A percentile compares a stretch with the other conserved stretches of the same genome.
These are phyloP conservation scores for Liasis olivaceus DNA, from an alignment of 2,797 vertebrate genomes.

Conservation along the genomic window DNA sequence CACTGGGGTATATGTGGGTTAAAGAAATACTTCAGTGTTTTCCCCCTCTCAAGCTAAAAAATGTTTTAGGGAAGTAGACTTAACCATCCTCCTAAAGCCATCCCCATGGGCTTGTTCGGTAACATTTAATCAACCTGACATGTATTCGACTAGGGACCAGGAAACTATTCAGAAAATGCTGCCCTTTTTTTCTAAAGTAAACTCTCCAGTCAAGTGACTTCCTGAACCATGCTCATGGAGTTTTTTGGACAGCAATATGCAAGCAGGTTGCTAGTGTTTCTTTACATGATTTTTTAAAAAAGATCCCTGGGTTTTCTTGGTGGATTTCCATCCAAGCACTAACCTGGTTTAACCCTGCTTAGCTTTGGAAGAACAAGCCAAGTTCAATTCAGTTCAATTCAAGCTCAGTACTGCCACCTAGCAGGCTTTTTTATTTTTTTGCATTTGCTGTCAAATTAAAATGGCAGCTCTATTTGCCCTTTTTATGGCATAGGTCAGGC, in stretches of 20 bases:
- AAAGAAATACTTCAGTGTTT: too few relatives aligned
- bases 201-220: neutral
- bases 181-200: neutral
- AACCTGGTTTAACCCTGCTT: neutral
- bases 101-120: neutral
- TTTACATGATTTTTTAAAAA: neutral
- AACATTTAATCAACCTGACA: too few relatives aligned
- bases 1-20: too few relatives aligned
- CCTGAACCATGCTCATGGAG: neutral
- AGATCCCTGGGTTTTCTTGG: neutral
- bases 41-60: neutral
- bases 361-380: neutral
- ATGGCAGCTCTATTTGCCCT: neutral
- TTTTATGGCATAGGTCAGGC: neutral
- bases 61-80: neutral
- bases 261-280: neutral
- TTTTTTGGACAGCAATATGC: too few relatives aligned
- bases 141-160: neutral
- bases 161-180: neutral
- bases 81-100: neutral
- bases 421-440: neutral
- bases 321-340: neutral
- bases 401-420: neutral
- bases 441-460: neutral
- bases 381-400: too few relatives aligned